Base-by-base conservation (phyloP, 1,140 invertebrate genomes). In the Drosophila grimshawi region DNA sequence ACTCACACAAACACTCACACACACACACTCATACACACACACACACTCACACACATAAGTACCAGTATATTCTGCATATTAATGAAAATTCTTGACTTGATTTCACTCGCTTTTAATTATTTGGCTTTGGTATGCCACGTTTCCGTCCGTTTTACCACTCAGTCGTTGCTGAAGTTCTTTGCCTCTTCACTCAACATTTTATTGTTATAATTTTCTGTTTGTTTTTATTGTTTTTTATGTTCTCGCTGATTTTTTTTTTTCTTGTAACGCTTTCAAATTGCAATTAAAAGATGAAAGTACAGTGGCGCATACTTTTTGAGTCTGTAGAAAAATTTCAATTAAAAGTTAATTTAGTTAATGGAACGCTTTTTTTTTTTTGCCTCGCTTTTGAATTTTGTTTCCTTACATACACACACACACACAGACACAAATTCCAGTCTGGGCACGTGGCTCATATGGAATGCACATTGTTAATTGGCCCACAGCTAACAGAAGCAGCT, bases 331-430 rank as follows among this genome's bases (percentile, higher is more conserved):
- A 72, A 77, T 81, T 81, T 76, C 78, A 80, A 81, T 81, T 81
- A 81, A 81, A 81, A 67, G 73, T 81, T 78, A 81, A 81, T 81
- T 78, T 78, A 81, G 51, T 81, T 81, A 81, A 81, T 81, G 79
- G 81, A 81, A 81, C 65, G 71, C 57, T 60, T 60, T 37, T n/a
- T 43, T 60, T 37, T 4, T 43, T 70, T 33, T 37, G 62, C 45
- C 48, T 30, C 67, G 33, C 35, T 62, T 55, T 49, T 62, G 32
- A 43, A 61, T 45, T 35, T 61, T 49, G 45, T 61, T 61, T 32
- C 11, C 32, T 7, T 35, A 8, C 55, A 57, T 33, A 29, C 46
- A 2, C 46, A 48, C 6, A 7, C 46, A 48, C 8, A 27, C 30
- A 55, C 30, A n/a, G n/a, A 65, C 30, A 67, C 33, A 60, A 10